phyloP scores from a whole-genome alignment of 2,888 invertebrate species.

The Seira ritae region DNA sequence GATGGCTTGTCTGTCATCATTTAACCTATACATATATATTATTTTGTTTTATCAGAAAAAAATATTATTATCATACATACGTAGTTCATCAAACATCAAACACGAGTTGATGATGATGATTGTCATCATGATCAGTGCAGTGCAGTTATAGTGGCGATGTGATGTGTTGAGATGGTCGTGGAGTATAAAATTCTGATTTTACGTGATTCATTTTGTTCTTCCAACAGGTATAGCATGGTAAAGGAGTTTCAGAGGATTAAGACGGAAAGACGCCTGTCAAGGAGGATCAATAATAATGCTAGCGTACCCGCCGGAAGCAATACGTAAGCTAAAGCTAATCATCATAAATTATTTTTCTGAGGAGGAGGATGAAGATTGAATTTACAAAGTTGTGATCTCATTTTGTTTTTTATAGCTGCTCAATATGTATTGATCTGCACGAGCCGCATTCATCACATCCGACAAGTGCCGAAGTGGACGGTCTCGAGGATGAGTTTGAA shows the following conservation, averaged over 20 bases:
- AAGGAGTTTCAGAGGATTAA: constrained; percentile 74
- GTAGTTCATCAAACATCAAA: too few relatives aligned
- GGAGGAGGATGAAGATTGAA: neutral
- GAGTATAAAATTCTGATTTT: too few relatives aligned
- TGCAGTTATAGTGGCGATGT: too few relatives aligned
- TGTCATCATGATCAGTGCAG: too few relatives aligned
- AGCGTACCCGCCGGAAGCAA: constrained; percentile 70
- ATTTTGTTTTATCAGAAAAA: too few relatives aligned
- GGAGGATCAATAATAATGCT: constrained; percentile 73
- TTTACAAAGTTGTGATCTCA: neutral
- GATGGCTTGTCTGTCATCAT: constrained; percentile 6
- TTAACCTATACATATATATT: too few relatives aligned
- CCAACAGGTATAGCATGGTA: constrained; percentile 73
- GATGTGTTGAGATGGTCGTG: too few relatives aligned
- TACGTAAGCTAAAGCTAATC: constrained; percentile 66
- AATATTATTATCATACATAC: too few relatives aligned
- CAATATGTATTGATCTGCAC: constrained; percentile 72
- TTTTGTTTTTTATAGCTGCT: constrained; percentile 65
- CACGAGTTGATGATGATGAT: too few relatives aligned
- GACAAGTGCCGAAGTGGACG: constrained; percentile 61
- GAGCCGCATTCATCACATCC: constrained; percentile 62
- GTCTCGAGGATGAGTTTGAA: constrained; percentile 66
- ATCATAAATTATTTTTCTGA: neutral
- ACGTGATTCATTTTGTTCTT: constrained; percentile 14
- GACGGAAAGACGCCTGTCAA: constrained; percentile 72